A percentile compares a stretch with the other conserved stretches of the same genome.
Evolutionary conservation across 1,140 invertebrate genomes (phyloP).

Genomic region (Drosophila kurseongensis): DNA sequence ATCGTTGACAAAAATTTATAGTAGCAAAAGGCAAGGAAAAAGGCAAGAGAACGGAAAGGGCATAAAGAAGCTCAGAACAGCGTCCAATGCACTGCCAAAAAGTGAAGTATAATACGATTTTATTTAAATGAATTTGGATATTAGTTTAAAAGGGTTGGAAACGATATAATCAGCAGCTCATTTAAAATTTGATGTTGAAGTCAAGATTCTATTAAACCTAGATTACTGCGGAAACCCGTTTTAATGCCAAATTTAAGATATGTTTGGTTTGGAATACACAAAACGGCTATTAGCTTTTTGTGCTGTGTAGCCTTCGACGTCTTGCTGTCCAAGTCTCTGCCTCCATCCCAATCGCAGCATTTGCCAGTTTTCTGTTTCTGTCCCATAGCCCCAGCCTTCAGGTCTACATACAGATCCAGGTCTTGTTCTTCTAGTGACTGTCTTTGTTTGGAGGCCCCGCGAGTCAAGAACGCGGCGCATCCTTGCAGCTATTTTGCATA

Average conservation of each 20-base stretch:
- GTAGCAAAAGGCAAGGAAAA: slow-evolving; percentile 55
- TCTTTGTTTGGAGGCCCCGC: slow-evolving; percentile 31
- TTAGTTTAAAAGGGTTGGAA: no score
- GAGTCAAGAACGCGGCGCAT: slow-evolving; percentile 59
- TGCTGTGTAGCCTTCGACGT: slow-evolving; percentile 15
- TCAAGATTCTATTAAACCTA: no score
- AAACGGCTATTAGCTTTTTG: neutral
- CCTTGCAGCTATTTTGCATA: slow-evolving; percentile 83
- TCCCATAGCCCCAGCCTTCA: slow-evolving; percentile 12
- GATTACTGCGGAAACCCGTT: no score
- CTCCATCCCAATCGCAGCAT: slow-evolving; percentile 6
- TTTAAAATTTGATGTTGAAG: no score
- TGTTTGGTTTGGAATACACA: no score
- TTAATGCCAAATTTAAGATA: no score
- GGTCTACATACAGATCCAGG: slow-evolving; percentile 32
- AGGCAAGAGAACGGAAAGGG: neutral
- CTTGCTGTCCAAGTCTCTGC: neutral
- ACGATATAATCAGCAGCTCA: no score
- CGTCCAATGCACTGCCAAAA: slow-evolving; percentile 5
- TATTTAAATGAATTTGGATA: no score
- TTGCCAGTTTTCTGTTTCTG: slow-evolving; percentile 34
- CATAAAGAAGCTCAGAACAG: slow-evolving; percentile 2
- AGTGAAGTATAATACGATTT: neutral
- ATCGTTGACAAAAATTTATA: slow-evolving; percentile 84
- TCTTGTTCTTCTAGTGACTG: slow-evolving; percentile 29